Percentiles rank a stretch among this genome's conserved stretches.
These are phyloP conservation scores for Cyanoramphus novaezelandiae DNA, from an alignment of 2,113 vertebrate genomes.

Conservation along the genomic window DNA sequence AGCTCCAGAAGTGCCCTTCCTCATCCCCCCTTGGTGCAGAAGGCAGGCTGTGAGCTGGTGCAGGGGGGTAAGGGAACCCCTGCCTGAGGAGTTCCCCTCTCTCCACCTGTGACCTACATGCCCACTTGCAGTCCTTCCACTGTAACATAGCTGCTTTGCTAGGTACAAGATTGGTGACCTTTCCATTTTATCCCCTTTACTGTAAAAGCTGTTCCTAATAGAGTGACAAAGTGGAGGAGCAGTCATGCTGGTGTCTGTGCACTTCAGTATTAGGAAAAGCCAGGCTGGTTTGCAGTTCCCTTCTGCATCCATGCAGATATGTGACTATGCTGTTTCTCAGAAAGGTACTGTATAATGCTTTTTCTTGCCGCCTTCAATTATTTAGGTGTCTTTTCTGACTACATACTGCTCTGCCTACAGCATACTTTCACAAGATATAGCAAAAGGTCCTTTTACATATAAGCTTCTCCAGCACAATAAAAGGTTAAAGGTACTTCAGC, in stretches of 20 bases:
- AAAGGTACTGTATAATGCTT: not conserved
- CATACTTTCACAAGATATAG: not conserved
- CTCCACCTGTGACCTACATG: accelerated
- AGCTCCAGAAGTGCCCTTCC: not conserved
- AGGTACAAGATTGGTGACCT: not conserved
- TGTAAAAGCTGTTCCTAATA: not conserved
- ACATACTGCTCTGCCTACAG: not conserved
- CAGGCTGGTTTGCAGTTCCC: not conserved
- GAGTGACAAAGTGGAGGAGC: not conserved
- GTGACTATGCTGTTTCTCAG: not conserved
- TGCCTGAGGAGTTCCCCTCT: not conserved
- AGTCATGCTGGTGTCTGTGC: accelerated
- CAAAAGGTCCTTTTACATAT: not conserved
- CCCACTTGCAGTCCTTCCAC: not conserved
- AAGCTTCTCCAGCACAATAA: not conserved
- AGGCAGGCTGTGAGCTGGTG: not conserved
- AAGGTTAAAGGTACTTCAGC: not conserved
- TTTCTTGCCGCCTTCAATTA: not conserved
- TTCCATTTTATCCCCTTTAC: not conserved
- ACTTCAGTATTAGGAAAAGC: not conserved
- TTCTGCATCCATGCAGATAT: not conserved
- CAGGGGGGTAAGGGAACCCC: not conserved
- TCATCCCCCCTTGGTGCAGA: accelerated
- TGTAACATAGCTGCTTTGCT: not conserved
- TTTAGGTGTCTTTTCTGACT: not conserved